These are phyloP conservation scores for Petrocephalus microphthalmus DNA, from an alignment of 2,113 vertebrate species.

Conservation along the genomic window DNA sequence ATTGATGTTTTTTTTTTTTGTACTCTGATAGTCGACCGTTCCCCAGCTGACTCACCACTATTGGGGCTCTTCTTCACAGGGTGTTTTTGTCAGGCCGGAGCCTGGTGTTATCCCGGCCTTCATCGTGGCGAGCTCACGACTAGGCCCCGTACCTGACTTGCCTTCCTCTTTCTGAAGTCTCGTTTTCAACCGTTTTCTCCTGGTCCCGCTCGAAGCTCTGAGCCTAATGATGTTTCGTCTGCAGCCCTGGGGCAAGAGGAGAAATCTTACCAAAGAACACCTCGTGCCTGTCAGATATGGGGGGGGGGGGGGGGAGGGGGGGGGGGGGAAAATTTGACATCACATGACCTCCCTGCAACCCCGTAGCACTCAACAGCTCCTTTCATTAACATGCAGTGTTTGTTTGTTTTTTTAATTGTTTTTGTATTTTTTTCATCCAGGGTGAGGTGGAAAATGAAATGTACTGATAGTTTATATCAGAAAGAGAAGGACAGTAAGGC, in stretches of 20 bases:
- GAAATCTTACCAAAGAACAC: not conserved
- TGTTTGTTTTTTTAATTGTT: not conserved
- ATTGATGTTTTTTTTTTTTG: constrained; percentile 4
- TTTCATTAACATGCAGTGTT: not conserved
- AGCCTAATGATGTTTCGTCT: constrained; percentile 22
- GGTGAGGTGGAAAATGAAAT: not conserved
- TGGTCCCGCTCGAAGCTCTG: constrained; percentile 6
- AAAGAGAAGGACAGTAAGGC: not conserved
- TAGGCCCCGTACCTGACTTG: constrained; percentile 4
- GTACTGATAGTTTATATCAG: not conserved
- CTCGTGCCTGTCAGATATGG: constrained; percentile 5
- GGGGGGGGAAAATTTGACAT: not conserved
- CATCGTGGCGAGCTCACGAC: constrained; percentile 1
- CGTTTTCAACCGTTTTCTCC: constrained; percentile 3
- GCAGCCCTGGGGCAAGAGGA: constrained; percentile 13
- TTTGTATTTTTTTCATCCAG: not conserved
- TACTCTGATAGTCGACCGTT: not conserved
- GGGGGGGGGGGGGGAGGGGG: not conserved
- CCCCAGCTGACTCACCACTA: not conserved
- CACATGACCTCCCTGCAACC: not conserved
- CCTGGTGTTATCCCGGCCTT: not conserved
- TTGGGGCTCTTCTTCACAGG: not conserved
- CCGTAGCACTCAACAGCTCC: too few relatives aligned
- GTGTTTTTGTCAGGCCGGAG: constrained; percentile 7
- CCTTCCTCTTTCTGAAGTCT: not conserved